Evolutionary conservation across 2,888 invertebrate genomes (phyloP), one percentile per base, ranked within the genome.

Genomic region (Orthosia gracilis): DNA sequence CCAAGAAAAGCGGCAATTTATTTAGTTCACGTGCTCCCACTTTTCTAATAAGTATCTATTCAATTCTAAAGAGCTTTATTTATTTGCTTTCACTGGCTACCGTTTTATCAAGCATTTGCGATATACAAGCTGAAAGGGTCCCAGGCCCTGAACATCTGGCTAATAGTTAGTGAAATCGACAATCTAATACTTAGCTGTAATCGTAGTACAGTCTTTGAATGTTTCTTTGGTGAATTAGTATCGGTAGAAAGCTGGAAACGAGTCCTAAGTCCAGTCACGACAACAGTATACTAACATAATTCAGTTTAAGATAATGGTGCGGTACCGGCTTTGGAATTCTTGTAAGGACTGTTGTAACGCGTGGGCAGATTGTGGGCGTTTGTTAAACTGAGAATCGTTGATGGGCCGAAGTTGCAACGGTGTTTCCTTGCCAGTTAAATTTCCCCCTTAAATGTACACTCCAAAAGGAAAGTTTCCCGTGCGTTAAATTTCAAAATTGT

Each of bases 91-190:
- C 82, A 50, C 84, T 67, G 15, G 26, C 26, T 67, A 59, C 45
- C 62, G 70, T 55, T 73, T 80, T 80, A 82, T 84, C 85, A 80
- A 21, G 68, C 67, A 64, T 76, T 81, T 59, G n/a, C 75, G 69
- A 80, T 84, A 76, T 54, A 54, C 52, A 49, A 84, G 59, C 81
- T 70, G 76, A 73, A 80, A 76, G 76, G 81, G 73, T 67, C 63
- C 59, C 57, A 40, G 55, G 69, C 66, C 74, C 69, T 77, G 75
- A 75, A 82, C 75, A 77, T 82, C 84, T 82, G 62, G 78, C 73
- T 84, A 84, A 84, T 85, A 55, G 76, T 40, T 69, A 55, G 85
- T 72, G 84, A 84, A 84, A 84, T 84, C 83, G 73, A 50, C 73
- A 64, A 81, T 80, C 71, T 69, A 63, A 70, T 69, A 69, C 62